Evolutionary conservation across 2,888 invertebrate species (phyloP), one percentile per base, ranked within the genome.

Genomic region (Buathra laborator): DNA sequence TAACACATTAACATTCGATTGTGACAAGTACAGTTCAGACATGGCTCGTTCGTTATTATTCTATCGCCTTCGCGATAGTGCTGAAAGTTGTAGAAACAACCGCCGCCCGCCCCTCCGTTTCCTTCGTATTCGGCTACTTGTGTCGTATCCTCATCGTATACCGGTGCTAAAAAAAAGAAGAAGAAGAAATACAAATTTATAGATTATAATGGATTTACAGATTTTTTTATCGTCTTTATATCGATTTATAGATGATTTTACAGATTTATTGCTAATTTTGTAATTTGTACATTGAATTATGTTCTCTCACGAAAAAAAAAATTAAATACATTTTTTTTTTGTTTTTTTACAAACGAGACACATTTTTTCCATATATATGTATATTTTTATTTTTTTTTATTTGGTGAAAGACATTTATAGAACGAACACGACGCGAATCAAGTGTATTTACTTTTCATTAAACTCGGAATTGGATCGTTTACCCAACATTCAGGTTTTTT

Each of bases 1-100:
- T 98, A 98, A 94, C 98, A 99, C 98, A 98, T 98, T 86, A 99
- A 95, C 98, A 98, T 98, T 93, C 97, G 96, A 93, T 98, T 98
- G 95, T 98, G 98, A 94, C 98, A 99, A 89, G 98, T 98, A 94
- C 98, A 99, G 94, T 99, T 99, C 88, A 99, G 95, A 94, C 98
- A 98, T 89, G 98, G 98, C 94, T 99, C 98, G 95, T 98, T 98
- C 90, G 98, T 98, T 94, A 98, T 95, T 93, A 99, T 98, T 93
- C 98, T 96, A 94, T 98, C 98, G 81, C 98, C 98, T 95, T 98
- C 98, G 87, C 97, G 97, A 94, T 98, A 98, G 92, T 97, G 98
- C 94, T 98, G 97, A 94, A 97, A 98, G 95, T 98, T 98, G 95
- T 98, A 98, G 94, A 98, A 98, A 94, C 98, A 98, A 90, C 98